Percentiles rank a stretch among this genome's conserved stretches.
Evolutionary conservation across 2,888 invertebrate species (phyloP).

Genomic region (Diarsia rubi): DNA sequence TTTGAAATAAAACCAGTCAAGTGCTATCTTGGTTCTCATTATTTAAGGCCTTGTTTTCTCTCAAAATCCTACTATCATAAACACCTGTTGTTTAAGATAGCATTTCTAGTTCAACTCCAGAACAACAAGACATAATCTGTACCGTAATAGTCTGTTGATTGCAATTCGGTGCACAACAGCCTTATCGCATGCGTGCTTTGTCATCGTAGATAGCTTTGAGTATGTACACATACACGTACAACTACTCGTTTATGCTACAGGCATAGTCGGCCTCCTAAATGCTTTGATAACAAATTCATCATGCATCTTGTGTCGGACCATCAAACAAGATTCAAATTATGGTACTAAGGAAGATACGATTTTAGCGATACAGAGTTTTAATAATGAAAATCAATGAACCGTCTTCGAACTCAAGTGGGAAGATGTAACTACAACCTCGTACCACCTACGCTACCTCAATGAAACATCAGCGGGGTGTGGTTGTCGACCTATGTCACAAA

Average conservation of each 20-base stretch:
- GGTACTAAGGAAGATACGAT: not conserved
- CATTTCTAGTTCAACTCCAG: conserved; percentile 7
- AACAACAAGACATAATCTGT: conserved; percentile 16
- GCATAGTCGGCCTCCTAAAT: not conserved
- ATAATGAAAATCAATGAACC: not conserved
- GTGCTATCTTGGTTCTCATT: not conserved
- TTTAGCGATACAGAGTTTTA: not conserved
- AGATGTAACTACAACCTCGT: too few species aligned
- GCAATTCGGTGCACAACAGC: conserved; percentile 40
- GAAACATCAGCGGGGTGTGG: too few species aligned
- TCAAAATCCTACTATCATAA: too few species aligned
- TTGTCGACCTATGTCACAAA: too few species aligned
- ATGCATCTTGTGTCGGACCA: not conserved
- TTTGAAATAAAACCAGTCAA: not conserved
- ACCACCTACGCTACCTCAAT: too few species aligned
- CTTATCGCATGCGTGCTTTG: conserved; percentile 47
- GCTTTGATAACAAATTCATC: not conserved
- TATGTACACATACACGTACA: not conserved
- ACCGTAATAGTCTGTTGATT: conserved; percentile 45
- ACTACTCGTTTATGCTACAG: too few species aligned
- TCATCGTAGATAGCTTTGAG: conserved; percentile 44
- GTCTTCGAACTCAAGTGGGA: too few species aligned
- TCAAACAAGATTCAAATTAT: not conserved
- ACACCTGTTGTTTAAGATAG: not conserved
- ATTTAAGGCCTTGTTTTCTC: too few species aligned